phyloP scores from a whole-genome alignment of 2,888 invertebrate genomes.

The Dynastes grantii region DNA sequence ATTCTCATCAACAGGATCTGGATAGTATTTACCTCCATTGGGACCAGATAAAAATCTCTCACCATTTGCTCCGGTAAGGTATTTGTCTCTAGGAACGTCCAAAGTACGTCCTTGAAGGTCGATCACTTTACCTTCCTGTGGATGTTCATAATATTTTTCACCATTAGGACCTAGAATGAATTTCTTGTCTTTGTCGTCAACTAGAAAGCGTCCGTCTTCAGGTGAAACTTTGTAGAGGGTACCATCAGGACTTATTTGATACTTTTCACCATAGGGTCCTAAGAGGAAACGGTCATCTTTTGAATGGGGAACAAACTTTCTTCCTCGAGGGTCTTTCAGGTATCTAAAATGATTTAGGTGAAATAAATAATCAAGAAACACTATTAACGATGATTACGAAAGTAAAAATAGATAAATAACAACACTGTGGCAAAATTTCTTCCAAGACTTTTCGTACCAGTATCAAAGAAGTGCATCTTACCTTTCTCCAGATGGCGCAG shows the following conservation, averaged over 20 bases:
- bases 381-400: background rate
- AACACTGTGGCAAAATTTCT: too few relatives aligned
- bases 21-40: constrained; percentile 44
- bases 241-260: constrained; percentile 34
- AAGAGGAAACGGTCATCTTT: constrained; percentile 45
- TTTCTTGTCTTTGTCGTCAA: constrained; percentile 35
- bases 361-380: background rate
- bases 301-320: constrained; percentile 41
- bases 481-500: constrained; percentile 45
- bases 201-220: constrained; percentile 45
- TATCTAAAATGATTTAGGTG: constrained; percentile 20
- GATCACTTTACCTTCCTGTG: constrained; percentile 32
- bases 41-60: constrained; percentile 46
- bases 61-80: constrained; percentile 45
- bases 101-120: constrained; percentile 40
- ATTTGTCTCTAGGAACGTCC: constrained; percentile 44
- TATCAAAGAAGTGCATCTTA: background rate
- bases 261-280: constrained; percentile 45
- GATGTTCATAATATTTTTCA: constrained; percentile 45
- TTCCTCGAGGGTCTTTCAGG: constrained; percentile 41
- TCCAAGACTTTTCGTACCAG: too few relatives aligned
- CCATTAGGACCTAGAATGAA: constrained; percentile 46
- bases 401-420: too few relatives aligned
- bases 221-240: constrained; percentile 41
- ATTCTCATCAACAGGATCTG: constrained; percentile 49